Base-by-base conservation (phyloP, 2,888 invertebrate species). In the Ametastegia equiseti region DNA sequence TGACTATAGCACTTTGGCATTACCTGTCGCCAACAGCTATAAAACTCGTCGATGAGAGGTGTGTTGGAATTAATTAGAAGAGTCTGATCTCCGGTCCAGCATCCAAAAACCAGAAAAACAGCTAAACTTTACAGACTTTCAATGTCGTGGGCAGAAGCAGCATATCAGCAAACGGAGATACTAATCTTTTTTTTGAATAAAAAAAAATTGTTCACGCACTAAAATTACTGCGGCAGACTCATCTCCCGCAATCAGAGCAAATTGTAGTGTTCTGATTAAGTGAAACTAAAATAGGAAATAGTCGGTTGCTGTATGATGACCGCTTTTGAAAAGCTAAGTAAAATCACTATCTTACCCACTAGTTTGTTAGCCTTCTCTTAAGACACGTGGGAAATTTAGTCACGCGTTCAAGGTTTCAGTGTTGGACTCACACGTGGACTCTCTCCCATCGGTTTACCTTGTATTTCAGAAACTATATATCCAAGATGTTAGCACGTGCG, bases 31-130 rank as follows among this genome's bases (percentile, higher is more conserved):
- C 2, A 45, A 30, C n/a, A 27, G 42, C 19, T 42, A n/a, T 23
- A 19, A 23, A 13, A 0, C 42, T 23, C n/a, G 42, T 69, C 42
- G 27, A 47, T 13, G 3, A 33, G 11, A 73, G 27, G 47, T 15
- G 73, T 47, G 47, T 73, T 23, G 11, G 19, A 54, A 57, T 57
- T n/a, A 39, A 75, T 75, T 73, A 27, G 23, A 36, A 67, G 36
- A 67, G 36, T 0, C 39, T 67, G 13, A 27, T 47, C 23, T 1
- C 0, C 6, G n/a, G 75, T 27, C 54, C 7, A 54, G 75, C 54
- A 54, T 75, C 57, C 54, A 19, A 54, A 75, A 75, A 75, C n/a
- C 15, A 47, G 23, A 75, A 54, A 47, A 57, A 75, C 57, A 36
- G 75, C 57, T 39, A 3, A 54, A 75, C 19, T 54, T 50, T 36